Conservation (phyloP, 2,888 invertebrate genomes). For the Eupithecia pulchellata region DNA sequence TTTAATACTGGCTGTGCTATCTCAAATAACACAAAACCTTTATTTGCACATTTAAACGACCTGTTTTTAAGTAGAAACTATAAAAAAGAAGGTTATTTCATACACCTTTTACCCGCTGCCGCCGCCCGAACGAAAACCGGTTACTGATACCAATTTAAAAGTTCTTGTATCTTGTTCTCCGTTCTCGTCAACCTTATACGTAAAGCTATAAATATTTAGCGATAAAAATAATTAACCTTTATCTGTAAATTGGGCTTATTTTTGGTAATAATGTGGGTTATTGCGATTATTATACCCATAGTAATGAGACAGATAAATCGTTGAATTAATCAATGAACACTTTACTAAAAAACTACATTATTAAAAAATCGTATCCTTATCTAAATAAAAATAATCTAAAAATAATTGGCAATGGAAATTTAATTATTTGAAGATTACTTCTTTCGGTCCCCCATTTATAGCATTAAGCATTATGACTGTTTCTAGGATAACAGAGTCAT, state of each 20-base stretch:
- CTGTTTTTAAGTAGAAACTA: constrained; percentile 47
- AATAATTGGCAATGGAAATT: not conserved
- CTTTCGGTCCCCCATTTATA: not conserved
- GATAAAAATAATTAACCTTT: constrained; percentile 70
- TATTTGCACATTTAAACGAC: constrained; percentile 42
- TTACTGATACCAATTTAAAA: constrained; percentile 63
- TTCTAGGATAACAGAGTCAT: too few relatives aligned
- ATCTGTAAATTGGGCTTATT: constrained; percentile 62
- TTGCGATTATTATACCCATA: not conserved
- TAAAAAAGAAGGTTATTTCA: constrained; percentile 65
- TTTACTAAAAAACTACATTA: too few relatives aligned
- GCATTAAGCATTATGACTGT: too few relatives aligned
- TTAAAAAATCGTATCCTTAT: too few relatives aligned
- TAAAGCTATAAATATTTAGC: constrained; percentile 64
- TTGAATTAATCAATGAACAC: too few relatives aligned
- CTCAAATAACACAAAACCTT: constrained; percentile 39
- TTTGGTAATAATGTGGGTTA: constrained; percentile 43
- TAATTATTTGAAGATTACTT: not conserved
- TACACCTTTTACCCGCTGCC: constrained; percentile 61
- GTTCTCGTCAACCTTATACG: constrained; percentile 62
- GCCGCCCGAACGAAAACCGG: constrained; percentile 58
- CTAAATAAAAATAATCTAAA: too few relatives aligned
- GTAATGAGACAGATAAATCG: not conserved
- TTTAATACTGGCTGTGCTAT: constrained; percentile 38
- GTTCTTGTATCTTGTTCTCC: constrained; percentile 46